Evolutionary conservation across 2,797 vertebrate genomes (phyloP), one percentile per base, ranked within the genome.

Genomic region (Adrianichthys oophorus): DNA sequence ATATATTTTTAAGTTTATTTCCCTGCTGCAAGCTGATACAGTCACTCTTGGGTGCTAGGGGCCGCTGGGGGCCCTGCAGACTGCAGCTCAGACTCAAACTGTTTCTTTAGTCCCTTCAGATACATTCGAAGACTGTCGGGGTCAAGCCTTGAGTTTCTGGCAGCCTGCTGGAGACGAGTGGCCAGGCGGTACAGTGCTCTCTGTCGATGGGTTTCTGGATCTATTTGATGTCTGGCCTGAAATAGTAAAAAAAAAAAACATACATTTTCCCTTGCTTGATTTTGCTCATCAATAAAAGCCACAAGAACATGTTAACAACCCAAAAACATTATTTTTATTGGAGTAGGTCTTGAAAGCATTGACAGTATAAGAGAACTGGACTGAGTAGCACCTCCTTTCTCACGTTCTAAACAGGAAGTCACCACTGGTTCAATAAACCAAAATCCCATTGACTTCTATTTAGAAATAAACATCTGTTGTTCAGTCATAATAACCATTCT

Each of bases 91-190:
- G 79, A 85, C 88, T 94, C 90, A 37, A 94, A 94, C 49, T 92
- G 93, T 74, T 87, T 94, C 86, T 88, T 98, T 73, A 98, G 89
- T 21, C 93, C 92, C 80, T 91, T 95, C 80, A 99, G 86, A 81
- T 94, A 98, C 37, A 92, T 91, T 12, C 94, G 92, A 56, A 99
- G 90, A 75, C 92, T 94, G 37, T 93, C 93, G 0, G 92, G 74
- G 79, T 98, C 94, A 87, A 99, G 37, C 41, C 85, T 92, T 47
- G 97, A 98, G 84, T 98, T 98, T 65, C 95, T 93, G 70, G 95
- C 96, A 3, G 94, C 83, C 85, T 98, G 98, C 74, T 95, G 59
- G 66, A 99, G 90, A 56, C 94, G 92, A 19, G 90, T 94, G 57
- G 94, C 94, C 70, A 98, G 89, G 63, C 86, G 94, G 85, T 96